A percentile compares a stretch with the other conserved stretches of the same genome.
Conservation (phyloP, 2,797 vertebrate species). For the Anas flavirostris region DNA sequence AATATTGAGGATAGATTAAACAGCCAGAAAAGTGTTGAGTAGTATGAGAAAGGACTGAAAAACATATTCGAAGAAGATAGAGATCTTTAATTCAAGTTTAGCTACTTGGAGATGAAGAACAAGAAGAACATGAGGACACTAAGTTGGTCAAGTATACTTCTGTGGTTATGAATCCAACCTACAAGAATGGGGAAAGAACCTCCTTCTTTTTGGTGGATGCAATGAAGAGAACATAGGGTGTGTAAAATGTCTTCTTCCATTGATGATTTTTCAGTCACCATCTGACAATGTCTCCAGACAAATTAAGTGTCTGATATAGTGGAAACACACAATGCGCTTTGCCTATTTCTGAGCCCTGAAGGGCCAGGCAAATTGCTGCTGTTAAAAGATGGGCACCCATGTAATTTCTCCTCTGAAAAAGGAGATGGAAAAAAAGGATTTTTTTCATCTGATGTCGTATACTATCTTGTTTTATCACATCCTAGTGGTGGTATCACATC, state of each 20-base stretch:
- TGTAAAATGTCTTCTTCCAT: not conserved
- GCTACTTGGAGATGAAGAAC: not conserved
- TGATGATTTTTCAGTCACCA: not conserved
- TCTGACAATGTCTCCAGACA: not conserved
- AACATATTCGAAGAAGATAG: not conserved
- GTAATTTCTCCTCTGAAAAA: not conserved
- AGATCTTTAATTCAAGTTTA: constrained; percentile 31
- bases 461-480: not conserved
- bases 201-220: not conserved
- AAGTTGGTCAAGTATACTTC: not conserved
- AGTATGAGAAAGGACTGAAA: not conserved
- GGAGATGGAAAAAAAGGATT: not conserved
- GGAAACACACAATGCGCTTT: not conserved
- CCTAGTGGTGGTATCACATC: not conserved
- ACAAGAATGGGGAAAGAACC: fast-evolving
- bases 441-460: not conserved
- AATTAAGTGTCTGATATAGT: not conserved
- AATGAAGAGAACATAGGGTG: not conserved
- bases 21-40: not conserved
- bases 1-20: not conserved
- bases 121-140: not conserved
- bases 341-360: not conserved
- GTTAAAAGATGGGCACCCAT: fast-evolving
- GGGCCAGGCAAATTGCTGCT: fast-evolving
- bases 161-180: not conserved